Base-by-base conservation (phyloP, 2,797 vertebrate genomes). In the Tolypeutes matacus region DNA sequence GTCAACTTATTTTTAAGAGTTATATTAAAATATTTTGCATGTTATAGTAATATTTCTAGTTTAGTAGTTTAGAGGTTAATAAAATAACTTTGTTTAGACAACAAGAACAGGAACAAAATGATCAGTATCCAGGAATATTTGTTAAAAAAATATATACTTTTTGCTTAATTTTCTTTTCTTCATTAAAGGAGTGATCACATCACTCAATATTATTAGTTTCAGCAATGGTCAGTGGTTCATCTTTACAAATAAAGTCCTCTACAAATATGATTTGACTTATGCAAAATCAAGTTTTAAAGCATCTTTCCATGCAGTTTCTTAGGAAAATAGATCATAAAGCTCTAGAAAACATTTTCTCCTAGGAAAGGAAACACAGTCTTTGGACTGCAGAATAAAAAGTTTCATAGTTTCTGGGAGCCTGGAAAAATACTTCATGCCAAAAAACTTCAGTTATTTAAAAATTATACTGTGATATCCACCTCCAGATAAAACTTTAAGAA, bases 141-240 rank as follows among this genome's bases (percentile, higher is more conserved):
- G 86, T 90, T 97, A 89, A 96, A 89, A 96, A 88, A 93, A 97
- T 92, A 39, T 58, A 56, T 81, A 95, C 53, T 42, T 95, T 36
- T 87, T 94, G 49, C 25, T 95, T 80, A 95, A 93, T 97, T 94
- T 73, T 72, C 36, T 86, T 83, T 94, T 92, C 72, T 53, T 93
- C 65, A 72, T 69, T 94, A 42, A 39, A 88, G 20, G 97, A 96
- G 91, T 96, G 89, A 86, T 80, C 90, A 94, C 23, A n/a, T 39
- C 93, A 97, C 65, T n/a, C 86, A 96, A 94, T 95, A 93, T 95
- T 96, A 89, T 51, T 97, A 34, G 96, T 95, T 98, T 97, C 96
- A 96, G 1, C 3, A 34, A 95, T 84, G 95, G 93, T 42, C 87
- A 91, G 96, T 96, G 23, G 20, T 36, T 94, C 91, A 96, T 67